Conservation (phyloP, 2,888 invertebrate genomes). For the Geotrupes spiniger region DNA sequence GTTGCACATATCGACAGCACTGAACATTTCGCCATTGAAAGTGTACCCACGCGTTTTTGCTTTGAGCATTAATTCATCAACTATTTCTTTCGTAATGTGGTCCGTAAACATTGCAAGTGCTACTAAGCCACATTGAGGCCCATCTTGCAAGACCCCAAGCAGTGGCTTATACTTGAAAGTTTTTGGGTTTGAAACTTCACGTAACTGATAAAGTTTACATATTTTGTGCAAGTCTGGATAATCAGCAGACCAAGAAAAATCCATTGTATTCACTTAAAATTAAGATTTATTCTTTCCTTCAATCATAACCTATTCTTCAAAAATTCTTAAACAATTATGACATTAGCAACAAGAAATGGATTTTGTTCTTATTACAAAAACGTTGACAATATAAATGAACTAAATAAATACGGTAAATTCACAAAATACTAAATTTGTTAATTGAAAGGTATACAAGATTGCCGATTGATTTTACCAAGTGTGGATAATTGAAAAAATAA, state of each 20-base stretch:
- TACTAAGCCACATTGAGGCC: conserved; percentile 85
- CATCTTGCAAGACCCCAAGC: conserved; percentile 50
- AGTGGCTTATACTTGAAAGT: conserved; percentile 43
- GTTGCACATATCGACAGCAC: conserved; percentile 67
- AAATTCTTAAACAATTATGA: no score
- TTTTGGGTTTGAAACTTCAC: conserved; percentile 53
- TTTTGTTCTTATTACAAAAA: no score
- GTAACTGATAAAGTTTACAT: conserved; percentile 57
- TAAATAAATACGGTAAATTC: no score
- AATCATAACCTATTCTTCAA: neutral
- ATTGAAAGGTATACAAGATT: no score
- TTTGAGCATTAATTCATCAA: conserved; percentile 56
- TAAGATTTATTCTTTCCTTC: neutral
- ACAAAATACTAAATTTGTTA: no score
- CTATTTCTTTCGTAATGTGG: conserved; percentile 57
- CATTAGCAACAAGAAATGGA: no score
- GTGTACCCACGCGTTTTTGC: conserved; percentile 67
- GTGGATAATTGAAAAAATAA: no score
- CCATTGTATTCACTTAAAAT: no score
- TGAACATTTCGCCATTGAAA: conserved; percentile 87
- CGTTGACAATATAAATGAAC: no score
- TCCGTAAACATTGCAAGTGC: conserved; percentile 77
- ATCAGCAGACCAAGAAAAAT: conserved; percentile 58
- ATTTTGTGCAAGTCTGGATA: conserved; percentile 59
- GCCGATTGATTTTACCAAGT: no score